Conservation (phyloP, 2,797 vertebrate species). For the Fistularia commersonii region DNA sequence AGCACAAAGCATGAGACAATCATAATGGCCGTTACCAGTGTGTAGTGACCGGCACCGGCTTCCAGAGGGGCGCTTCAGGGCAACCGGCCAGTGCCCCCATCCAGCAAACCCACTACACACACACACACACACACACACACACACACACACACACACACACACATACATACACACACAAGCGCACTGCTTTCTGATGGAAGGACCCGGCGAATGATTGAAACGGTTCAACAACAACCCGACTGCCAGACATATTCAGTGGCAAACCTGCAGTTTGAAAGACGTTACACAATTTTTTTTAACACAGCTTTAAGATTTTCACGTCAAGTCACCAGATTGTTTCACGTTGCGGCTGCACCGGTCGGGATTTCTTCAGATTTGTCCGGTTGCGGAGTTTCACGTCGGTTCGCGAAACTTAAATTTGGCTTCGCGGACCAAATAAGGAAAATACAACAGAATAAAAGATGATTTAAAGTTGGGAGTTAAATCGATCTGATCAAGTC, state of each 20-base stretch:
- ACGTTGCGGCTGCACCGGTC: no score
- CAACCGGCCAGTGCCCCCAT: slow-evolving; percentile 5
- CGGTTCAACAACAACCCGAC: no score
- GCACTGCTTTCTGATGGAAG: slow-evolving; percentile 30
- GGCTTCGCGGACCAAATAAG: background rate
- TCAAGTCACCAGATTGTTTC: slow-evolving; percentile 21
- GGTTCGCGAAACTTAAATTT: no score
- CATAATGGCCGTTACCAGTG: slow-evolving; percentile 10
- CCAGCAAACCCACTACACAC: no score
- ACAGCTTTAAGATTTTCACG: slow-evolving; percentile 22
- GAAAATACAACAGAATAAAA: slow-evolving; percentile 24
- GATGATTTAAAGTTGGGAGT: slow-evolving; percentile 27
- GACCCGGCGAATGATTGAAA: slow-evolving; percentile 34
- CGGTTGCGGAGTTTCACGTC: no score
- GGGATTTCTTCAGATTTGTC: slow-evolving; percentile 47
- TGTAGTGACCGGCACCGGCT: slow-evolving; percentile 26
- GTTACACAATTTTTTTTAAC: slow-evolving; percentile 10
- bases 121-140: slow-evolving; percentile 3
- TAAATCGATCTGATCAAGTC: slow-evolving; percentile 21
- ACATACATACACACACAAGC: no score
- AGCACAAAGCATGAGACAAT: no score
- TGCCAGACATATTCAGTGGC: no score
- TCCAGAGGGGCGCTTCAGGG: slow-evolving; percentile 35
- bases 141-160: slow-evolving; percentile 12
- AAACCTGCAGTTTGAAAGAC: no score